Conservation (phyloP, 2,797 vertebrate genomes). For the Clarias laeviceps region DNA sequence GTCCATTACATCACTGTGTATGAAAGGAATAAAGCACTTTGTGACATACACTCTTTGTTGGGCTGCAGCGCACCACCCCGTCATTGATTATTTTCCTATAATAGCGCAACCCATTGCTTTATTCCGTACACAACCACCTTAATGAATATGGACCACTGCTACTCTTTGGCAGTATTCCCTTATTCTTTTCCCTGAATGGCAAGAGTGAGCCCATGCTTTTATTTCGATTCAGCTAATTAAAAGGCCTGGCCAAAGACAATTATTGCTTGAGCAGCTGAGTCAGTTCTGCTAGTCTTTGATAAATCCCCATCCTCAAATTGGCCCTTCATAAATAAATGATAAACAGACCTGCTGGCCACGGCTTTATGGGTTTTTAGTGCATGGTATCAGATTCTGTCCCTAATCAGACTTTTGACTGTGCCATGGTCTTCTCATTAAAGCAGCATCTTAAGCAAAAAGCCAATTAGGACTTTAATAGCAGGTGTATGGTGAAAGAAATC, state of each 20-base stretch:
- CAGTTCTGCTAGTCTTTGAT: constrained; percentile 21
- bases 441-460: constrained; percentile 65
- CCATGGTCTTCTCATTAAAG: constrained; percentile 61
- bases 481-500: constrained; percentile 50
- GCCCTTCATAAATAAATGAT: constrained; percentile 26
- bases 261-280: constrained; percentile 32
- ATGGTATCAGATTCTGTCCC: constrained; percentile 11
- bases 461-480: constrained; percentile 61
- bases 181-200: constrained; percentile 12
- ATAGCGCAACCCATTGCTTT: not conserved
- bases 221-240: constrained; percentile 45
- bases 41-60: not conserved
- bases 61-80: not conserved
- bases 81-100: constrained; percentile 3
- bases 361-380: constrained; percentile 33
- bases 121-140: not conserved
- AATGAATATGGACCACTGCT: constrained; percentile 10
- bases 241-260: constrained; percentile 36
- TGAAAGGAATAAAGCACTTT: not conserved
- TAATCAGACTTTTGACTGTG: constrained; percentile 25
- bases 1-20: not conserved
- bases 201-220: constrained; percentile 22
- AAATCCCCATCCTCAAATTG: constrained; percentile 8
- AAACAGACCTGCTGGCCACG: constrained; percentile 23
- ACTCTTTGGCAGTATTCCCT: not conserved